phyloP scores from a whole-genome alignment of 2,113 vertebrate species.

The Ptyas mucosa region DNA sequence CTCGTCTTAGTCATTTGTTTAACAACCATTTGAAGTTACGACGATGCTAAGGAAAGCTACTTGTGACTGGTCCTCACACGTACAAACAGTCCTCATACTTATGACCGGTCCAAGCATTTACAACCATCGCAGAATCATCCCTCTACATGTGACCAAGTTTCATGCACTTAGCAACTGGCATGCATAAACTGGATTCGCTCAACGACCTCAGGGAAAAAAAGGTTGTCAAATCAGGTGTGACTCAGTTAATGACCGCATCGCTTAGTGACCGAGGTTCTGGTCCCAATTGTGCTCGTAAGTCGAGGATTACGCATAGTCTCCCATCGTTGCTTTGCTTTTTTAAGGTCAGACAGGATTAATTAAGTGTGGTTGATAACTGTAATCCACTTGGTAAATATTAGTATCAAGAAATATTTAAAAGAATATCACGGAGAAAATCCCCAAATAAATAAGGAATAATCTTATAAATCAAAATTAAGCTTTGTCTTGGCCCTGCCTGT shows the following conservation, averaged over 20 bases:
- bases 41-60: background rate
- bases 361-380: background rate
- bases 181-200: background rate
- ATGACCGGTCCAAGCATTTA: background rate
- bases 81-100: background rate
- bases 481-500: background rate
- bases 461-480: background rate
- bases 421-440: background rate
- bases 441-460: background rate
- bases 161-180: background rate
- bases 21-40: background rate
- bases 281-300: background rate
- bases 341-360: background rate
- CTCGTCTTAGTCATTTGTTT: background rate
- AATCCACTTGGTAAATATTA: background rate
- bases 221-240: background rate
- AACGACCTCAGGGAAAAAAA: background rate
- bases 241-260: background rate
- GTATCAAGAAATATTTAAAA: background rate
- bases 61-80: background rate
- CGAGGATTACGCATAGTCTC: background rate
- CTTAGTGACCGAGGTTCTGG: background rate
- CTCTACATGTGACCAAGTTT: background rate
- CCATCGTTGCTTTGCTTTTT: background rate
- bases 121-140: background rate